Percentiles rank a stretch among this genome's conserved stretches.
phyloP scores from a whole-genome alignment of 2,113 vertebrate species.

The Lamprotornis superbus region DNA sequence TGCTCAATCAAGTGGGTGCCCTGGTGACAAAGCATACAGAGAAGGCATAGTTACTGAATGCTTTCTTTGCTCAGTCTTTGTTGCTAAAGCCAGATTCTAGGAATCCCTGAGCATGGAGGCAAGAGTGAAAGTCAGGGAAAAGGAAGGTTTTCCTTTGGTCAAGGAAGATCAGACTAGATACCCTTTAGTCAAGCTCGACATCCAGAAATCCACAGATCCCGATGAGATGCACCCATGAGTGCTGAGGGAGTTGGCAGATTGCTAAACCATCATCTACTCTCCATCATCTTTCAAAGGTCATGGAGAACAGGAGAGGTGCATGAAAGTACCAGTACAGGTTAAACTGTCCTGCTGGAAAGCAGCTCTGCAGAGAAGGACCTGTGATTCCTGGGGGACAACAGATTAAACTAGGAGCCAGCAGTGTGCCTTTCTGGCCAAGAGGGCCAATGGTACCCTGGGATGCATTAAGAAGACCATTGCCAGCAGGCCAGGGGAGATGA shows the following conservation, averaged over 20 bases:
- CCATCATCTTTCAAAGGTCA: neutral
- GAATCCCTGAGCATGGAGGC: neutral
- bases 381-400: neutral
- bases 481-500: neutral
- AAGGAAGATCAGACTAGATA: neutral
- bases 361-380: neutral
- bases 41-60: neutral
- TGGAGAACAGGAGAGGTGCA: neutral
- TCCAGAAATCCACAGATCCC: neutral
- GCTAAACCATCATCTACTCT: neutral
- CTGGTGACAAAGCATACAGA: neutral
- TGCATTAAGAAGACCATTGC: neutral
- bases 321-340: neutral
- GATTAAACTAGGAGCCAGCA: neutral
- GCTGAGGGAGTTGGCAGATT: neutral
- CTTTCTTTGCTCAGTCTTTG: neutral
- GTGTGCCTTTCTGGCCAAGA: neutral
- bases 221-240: neutral
- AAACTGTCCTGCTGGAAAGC: neutral
- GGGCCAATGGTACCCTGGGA: neutral
- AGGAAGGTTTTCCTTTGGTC: neutral
- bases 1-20: neutral
- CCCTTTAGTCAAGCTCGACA: neutral
- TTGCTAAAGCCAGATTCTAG: neutral
- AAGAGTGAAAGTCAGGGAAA: neutral